Conservation (phyloP, 2,888 invertebrate genomes). For the Epiblema foenella region DNA sequence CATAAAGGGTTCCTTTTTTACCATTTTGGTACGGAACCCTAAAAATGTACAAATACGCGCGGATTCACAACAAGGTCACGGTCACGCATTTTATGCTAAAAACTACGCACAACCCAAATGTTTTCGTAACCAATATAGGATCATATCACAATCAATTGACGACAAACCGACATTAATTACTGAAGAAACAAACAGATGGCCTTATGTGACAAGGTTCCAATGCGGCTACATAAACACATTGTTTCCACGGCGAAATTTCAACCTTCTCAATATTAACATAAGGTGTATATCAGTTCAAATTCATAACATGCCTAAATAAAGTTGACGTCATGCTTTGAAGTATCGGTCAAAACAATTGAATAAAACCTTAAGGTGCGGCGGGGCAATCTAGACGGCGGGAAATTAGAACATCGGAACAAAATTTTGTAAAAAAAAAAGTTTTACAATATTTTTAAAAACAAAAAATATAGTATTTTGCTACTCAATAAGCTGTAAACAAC, state of each 20-base stretch:
- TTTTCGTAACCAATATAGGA: not conserved
- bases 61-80: too few species aligned
- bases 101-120: not conserved
- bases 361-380: too few species aligned
- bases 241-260: not conserved
- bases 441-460: too few species aligned
- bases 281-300: not conserved
- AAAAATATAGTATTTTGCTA: too few species aligned
- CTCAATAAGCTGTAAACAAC: too few species aligned
- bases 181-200: not conserved
- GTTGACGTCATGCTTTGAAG: slow-evolving; percentile 5
- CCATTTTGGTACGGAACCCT: too few species aligned
- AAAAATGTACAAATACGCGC: too few species aligned
- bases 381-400: too few species aligned
- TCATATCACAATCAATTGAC: not conserved
- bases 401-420: too few species aligned
- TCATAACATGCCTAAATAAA: not conserved
- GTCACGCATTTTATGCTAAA: not conserved
- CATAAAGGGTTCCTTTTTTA: too few species aligned
- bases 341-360: not conserved
- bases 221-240: slow-evolving; percentile 1
- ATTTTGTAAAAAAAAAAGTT: too few species aligned
- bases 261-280: not conserved
- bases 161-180: not conserved
- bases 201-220: slow-evolving; percentile 8